phyloP scores from a whole-genome alignment of 1,140 invertebrate species.

The Eulimnadia texana region DNA sequence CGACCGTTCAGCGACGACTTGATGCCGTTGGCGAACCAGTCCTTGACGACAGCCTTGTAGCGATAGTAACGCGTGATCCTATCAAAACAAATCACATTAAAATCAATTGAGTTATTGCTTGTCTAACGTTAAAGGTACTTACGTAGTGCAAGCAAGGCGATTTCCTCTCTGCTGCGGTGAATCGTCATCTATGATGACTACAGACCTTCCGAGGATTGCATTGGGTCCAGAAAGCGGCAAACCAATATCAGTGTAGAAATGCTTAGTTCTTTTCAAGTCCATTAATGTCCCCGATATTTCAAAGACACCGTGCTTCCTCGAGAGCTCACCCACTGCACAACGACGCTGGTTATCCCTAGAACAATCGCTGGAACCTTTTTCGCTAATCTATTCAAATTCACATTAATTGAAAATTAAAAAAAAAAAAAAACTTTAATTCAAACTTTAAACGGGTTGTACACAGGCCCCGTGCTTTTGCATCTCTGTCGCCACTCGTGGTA shows the following conservation, averaged over 20 bases:
- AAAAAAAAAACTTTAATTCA: slow-evolving; percentile 3
- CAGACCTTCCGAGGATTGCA: slow-evolving; percentile 60
- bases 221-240: slow-evolving; percentile 59
- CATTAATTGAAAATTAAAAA: neutral
- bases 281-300: slow-evolving; percentile 54
- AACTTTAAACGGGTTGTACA: slow-evolving; percentile 68
- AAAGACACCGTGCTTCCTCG: slow-evolving; percentile 48
- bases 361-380: slow-evolving; percentile 25
- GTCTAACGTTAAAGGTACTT: slow-evolving; percentile 23
- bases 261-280: slow-evolving; percentile 47
- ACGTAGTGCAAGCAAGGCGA: slow-evolving; percentile 73
- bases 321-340: slow-evolving; percentile 38
- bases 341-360: slow-evolving; percentile 27
- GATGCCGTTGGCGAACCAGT: slow-evolving; percentile 69
- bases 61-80: slow-evolving; percentile 58
- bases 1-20: slow-evolving; percentile 47
- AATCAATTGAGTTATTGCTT: too few relatives aligned
- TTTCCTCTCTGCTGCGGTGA: slow-evolving; percentile 72
- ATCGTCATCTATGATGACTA: slow-evolving; percentile 77
- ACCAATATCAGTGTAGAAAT: slow-evolving; percentile 57
- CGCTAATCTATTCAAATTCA: slow-evolving; percentile 28
- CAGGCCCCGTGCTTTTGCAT: slow-evolving; percentile 59
- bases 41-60: slow-evolving; percentile 64
- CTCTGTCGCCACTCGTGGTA: slow-evolving; percentile 79
- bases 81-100: slow-evolving; percentile 21